Conservation (phyloP, 2,113 vertebrate species). For the Colistium nudipinnis region DNA sequence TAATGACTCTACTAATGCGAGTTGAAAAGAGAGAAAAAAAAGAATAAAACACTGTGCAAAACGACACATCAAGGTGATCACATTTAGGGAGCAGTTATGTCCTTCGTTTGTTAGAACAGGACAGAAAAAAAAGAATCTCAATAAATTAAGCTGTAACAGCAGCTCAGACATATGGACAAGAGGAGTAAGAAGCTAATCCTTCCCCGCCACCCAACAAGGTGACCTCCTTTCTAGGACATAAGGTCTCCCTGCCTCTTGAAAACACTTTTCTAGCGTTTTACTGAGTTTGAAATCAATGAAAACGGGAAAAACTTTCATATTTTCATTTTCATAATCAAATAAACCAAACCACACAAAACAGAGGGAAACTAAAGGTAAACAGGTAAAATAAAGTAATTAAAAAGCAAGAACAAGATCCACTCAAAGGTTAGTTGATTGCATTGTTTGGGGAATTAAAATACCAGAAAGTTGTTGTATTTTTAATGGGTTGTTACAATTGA, state of each 20-base stretch:
- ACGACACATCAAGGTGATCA: background rate
- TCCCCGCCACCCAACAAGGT: conserved; percentile 70
- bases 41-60: conserved; percentile 1
- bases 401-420: conserved; percentile 9
- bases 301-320: background rate
- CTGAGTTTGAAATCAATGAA: conserved; percentile 13
- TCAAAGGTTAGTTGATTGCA: background rate
- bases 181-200: conserved; percentile 77
- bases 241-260: conserved; percentile 55
- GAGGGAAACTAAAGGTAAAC: background rate
- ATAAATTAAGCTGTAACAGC: conserved; percentile 66
- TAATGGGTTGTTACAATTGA: background rate
- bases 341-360: background rate
- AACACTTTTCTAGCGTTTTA: conserved; percentile 35
- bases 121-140: conserved; percentile 55
- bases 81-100: background rate
- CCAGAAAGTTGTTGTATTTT: background rate
- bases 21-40: background rate
- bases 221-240: conserved; percentile 74
- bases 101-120: conserved; percentile 8
- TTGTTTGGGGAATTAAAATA: no score
- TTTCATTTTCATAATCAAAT: background rate
- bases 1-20: conserved; percentile 13
- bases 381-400: background rate
- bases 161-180: conserved; percentile 75